A percentile compares a stretch with the other conserved stretches of the same genome.
phyloP scores from a whole-genome alignment of 2,113 vertebrate genomes.

The Arizona elegans region DNA sequence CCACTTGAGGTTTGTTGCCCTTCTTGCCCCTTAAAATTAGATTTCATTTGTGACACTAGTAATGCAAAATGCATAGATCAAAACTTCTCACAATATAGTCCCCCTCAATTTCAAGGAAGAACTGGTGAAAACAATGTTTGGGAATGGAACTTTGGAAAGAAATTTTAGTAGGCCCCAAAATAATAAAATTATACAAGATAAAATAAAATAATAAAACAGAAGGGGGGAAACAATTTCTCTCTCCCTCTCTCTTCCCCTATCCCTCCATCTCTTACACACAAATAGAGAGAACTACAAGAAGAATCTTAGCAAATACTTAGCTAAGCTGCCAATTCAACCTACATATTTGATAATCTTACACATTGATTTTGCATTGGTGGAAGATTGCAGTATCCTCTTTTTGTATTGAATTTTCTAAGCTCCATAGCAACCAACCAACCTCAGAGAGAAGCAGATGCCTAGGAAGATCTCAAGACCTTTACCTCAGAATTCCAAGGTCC shows the following conservation, averaged over 20 bases:
- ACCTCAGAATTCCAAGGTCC: not conserved
- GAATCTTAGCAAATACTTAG: not conserved
- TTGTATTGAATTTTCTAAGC: not conserved
- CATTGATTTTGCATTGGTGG: not conserved
- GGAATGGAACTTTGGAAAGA: not conserved
- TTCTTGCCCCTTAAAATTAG: not conserved
- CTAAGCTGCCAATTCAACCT: not conserved
- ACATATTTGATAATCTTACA: not conserved
- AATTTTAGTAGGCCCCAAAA: not conserved
- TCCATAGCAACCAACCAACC: not conserved
- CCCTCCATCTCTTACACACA: not conserved
- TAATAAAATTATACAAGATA: not conserved
- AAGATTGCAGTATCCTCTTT: not conserved
- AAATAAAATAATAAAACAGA: not conserved
- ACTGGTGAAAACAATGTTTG: not conserved
- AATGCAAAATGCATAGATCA: not conserved
- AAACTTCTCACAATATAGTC: not conserved
- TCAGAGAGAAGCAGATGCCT: not conserved
- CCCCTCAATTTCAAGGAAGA: not conserved
- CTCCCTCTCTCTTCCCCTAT: not conserved
- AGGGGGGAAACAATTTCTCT: not conserved
- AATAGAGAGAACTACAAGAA: not conserved
- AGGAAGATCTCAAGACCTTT: not conserved
- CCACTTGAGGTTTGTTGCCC: not conserved
- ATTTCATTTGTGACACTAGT: not conserved